Conservation (phyloP, 2,888 invertebrate genomes). For the Desoria tigrina region DNA sequence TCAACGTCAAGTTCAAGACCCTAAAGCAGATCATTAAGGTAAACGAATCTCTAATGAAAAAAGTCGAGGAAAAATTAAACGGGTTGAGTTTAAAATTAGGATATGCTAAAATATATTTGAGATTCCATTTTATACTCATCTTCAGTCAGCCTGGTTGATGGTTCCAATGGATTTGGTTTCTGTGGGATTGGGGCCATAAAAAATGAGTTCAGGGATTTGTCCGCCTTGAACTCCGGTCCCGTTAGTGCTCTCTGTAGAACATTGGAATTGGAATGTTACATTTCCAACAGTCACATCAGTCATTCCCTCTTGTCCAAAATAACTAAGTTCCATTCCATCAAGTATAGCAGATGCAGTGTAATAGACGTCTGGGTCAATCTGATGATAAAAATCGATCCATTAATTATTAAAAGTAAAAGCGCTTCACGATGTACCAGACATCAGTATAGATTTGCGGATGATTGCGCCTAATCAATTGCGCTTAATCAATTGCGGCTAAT, state of each 20-base stretch:
- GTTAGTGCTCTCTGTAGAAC: conserved; percentile 94
- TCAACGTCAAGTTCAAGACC: too few relatives aligned
- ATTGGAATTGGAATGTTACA: conserved; percentile 95
- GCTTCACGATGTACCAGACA: neutral
- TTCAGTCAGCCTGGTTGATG: too few relatives aligned
- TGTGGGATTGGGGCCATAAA: conserved; percentile 78
- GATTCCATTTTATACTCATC: too few relatives aligned
- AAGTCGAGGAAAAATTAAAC: too few relatives aligned
- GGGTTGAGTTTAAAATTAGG: too few relatives aligned
- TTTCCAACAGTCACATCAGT: conserved; percentile 90
- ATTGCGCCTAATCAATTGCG: too few relatives aligned
- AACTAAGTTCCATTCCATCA: conserved; percentile 90
- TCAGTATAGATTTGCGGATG: too few relatives aligned
- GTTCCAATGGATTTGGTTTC: too few relatives aligned
- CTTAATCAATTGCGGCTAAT: too few relatives aligned
- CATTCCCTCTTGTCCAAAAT: conserved; percentile 95
- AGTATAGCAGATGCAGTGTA: conserved; percentile 94
- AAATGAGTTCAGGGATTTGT: conserved; percentile 94
- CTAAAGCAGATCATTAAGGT: too few relatives aligned
- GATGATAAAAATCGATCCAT: neutral
- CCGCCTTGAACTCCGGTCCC: conserved; percentile 91
- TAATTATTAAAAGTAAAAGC: conserved; percentile 4
- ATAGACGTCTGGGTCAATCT: conserved; percentile 89
- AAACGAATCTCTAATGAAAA: too few relatives aligned
- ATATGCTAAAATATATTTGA: too few relatives aligned